Evolutionary conservation across 2,113 vertebrate genomes (phyloP), one percentile per base, ranked within the genome.

Genomic region (Mus spicilegus): DNA sequence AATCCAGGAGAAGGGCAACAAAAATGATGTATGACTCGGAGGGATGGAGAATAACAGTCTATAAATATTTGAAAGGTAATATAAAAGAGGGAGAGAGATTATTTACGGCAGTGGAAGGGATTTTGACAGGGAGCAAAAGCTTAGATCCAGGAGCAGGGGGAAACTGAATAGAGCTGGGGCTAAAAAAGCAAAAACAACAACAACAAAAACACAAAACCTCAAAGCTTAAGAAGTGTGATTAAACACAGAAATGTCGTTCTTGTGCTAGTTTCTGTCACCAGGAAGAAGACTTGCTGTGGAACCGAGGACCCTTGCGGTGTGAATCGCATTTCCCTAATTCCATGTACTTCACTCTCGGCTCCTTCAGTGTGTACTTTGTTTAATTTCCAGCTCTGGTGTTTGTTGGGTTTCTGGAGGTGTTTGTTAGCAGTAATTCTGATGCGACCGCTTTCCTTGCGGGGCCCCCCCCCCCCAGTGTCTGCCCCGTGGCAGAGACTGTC

Each of bases 51-150:
- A 98, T 98, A 98, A 98, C 98, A 98, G 98, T 98, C 98, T 98
- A 98, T 98, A 99, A 98, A 98, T 98, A 98, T 98, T 98, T 98
- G 98, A 99, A 97, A 98, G 98, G 98, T 98, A 98, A 98, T 99
- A 97, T 93, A 98, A 95, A 97, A 96, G 98, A 97, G 98, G 98
- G 96, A 97, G 98, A 98, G 98, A 91, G 96, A 97, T 98, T 98
- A 99, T 98, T 98, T 99, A 98, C 97, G 98, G 96, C 97, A 90
- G 87, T 84, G 94, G 98, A 97, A 97, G 98, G 91, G 98, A 97
- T 97, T 97, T 98, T 98, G 98, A 98, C 98, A 98, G 98, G 96
- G 94, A 98, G 97, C 97, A 97, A 96, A 97, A 97, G 97, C 98
- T 98, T 98, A 98, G 92, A 69, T 96, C 95, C 19, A 63, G 87